Base-by-base conservation (phyloP, 2,797 vertebrate species). In the Ibycter americanus region DNA sequence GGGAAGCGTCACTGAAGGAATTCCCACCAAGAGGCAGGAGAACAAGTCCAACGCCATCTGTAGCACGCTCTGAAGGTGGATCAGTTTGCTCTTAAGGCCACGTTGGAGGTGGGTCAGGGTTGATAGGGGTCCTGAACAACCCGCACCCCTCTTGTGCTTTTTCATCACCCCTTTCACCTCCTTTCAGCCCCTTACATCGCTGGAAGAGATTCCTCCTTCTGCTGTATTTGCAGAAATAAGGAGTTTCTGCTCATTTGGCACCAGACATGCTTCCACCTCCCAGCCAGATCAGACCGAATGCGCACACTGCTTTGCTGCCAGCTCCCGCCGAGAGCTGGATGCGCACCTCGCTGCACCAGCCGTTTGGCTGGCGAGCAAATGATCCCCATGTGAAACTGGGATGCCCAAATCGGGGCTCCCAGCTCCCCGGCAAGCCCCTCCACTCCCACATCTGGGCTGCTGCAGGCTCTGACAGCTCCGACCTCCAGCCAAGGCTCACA, bases 301-400 rank as follows among this genome's bases (percentile, higher is more conserved):
- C 0, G 0, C 77, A 70, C 34, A 14, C n/a, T 7, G 3, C 38
- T 74, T 22, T 34, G 42, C 84, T 84, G 90, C 92, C 92, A 89
- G 87, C 82, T 59, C 88, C 78, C 1, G 9, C 74, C 5, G 23
- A 47, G 82, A 63, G 74, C 85, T 96, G 89, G 80, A 71, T 4
- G 32, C 4, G 15, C 46, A 27, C 61, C 65, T 44, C 1, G 0
- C 82, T 85, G 9, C 0, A 0, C n/a, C 0, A 3, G n/a, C 46
- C 15, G 1, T 49, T 70, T 16, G 91, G 65, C 89, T 84, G 74
- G n/a, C 1, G 6, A 79, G 83, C 6, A 4, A 12, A 46, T 0
- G 10, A 42, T 23, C 16, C 56, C 71, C 2, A 0, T 2, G 34
- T 54, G 61, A n/a, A 62, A 76, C 49, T 4, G 6, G 22, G 22